Percentiles rank a stretch among this genome's conserved stretches.
phyloP scores from a whole-genome alignment of 1,140 invertebrate species.

The Chironomus striatipennis region DNA sequence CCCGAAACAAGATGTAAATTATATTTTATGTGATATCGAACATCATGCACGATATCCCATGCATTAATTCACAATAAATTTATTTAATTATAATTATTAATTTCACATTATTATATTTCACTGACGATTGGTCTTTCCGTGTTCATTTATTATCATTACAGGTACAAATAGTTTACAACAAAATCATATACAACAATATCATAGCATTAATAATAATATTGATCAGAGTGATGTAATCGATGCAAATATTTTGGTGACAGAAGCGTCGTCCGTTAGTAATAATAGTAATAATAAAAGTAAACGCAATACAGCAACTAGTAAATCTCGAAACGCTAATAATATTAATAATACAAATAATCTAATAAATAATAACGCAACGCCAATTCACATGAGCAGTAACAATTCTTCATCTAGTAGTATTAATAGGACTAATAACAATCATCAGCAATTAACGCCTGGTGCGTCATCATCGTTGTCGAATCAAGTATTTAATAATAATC shows the following conservation, averaged over 20 bases:
- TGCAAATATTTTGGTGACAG: constrained; percentile 3
- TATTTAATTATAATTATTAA: too few species aligned
- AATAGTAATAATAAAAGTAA: constrained; percentile 17
- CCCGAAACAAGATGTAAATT: too few species aligned
- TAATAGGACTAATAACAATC: not conserved
- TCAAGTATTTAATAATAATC: constrained; percentile 3
- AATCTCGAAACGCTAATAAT: not conserved
- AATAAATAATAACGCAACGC: constrained; percentile 1
- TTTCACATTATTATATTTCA: too few species aligned
- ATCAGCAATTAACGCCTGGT: constrained; percentile 21
- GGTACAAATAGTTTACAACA: constrained; percentile 21
- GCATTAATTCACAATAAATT: too few species aligned
- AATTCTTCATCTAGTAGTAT: constrained; percentile 16
- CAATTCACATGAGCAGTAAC: constrained; percentile 21
- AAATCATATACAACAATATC: not conserved
- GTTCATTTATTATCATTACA: not conserved
- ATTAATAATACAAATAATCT: too few species aligned
- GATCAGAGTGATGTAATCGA: not conserved
- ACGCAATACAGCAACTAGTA: constrained; percentile 19
- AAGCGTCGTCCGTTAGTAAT: not conserved
- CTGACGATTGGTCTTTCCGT: too few species aligned
- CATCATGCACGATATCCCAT: too few species aligned
- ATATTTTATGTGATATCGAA: too few species aligned
- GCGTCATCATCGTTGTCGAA: constrained; percentile 1
- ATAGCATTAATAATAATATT: not conserved